A percentile compares a stretch with the other conserved stretches of the same genome.
Conservation (phyloP, 2,888 invertebrate genomes). For the Tetragonula carbonaria region DNA sequence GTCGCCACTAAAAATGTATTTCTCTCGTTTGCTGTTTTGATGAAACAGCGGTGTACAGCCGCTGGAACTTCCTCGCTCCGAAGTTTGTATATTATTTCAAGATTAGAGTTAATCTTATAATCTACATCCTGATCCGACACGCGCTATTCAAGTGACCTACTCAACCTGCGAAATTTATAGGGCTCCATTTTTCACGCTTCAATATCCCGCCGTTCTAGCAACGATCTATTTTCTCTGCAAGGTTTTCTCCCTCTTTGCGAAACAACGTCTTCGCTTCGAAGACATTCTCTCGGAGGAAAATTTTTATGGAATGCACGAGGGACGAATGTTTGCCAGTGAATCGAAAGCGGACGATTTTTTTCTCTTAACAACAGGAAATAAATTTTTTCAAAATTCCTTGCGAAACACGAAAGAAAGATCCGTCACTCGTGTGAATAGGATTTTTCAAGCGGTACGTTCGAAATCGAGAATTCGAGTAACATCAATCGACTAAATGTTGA, state of each 20-base stretch:
- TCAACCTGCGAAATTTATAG: constrained; percentile 64
- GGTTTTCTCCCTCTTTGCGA: not conserved
- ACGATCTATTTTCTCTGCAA: not conserved
- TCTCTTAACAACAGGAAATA: no score
- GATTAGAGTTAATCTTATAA: constrained; percentile 71
- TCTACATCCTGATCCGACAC: constrained; percentile 64
- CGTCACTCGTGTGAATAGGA: no score
- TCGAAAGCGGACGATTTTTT: no score
- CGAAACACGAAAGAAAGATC: no score
- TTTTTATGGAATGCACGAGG: not conserved
- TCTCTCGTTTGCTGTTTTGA: constrained; percentile 40
- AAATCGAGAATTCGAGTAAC: not conserved
- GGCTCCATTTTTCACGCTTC: constrained; percentile 51
- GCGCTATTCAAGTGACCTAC: constrained; percentile 53
- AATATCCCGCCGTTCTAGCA: constrained; percentile 15
- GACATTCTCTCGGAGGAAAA: not conserved
- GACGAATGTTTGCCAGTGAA: not conserved
- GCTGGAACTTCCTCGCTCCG: constrained; percentile 39
- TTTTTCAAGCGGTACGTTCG: no score
- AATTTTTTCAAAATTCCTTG: no score
- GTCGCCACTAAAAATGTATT: constrained; percentile 34
- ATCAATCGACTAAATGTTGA: no score
- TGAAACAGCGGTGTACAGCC: constrained; percentile 41
- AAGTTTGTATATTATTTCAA: constrained; percentile 70
- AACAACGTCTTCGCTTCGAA: not conserved